Base-by-base conservation (phyloP, 2,113 vertebrate species). In the Ardeotis arabs region DNA sequence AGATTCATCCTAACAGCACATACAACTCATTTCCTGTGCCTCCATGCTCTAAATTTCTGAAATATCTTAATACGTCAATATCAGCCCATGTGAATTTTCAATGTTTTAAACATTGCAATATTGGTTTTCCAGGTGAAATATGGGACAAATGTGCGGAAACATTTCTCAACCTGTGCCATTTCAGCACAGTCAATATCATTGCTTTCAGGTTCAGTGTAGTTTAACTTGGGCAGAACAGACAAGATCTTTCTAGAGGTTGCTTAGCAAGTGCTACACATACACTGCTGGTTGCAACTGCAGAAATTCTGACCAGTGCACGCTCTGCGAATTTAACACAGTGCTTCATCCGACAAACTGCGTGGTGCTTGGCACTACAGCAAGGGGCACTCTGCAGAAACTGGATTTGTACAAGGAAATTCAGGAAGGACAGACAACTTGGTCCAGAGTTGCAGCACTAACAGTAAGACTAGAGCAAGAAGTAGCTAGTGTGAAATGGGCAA, bases 211-310 rank as follows among this genome's bases (percentile, higher is more conserved):
- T 75, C 45, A 29, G 63, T 3, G 23, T 19, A 58, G 66, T 33
- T 73, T 53, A 49, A 24, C 49, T 52, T 35, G 18, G 31, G n/a
- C 21, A 59, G 44, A 8, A 58, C 25, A 81, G 58, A 35, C 22
- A 33, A 47, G 11, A 58, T 7, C 31, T 62, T 50, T 11, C 28
- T 62, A 4, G 28, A 33, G 28, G 35, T 87, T 4, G 1, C 47
- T 52, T 29, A 8, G 33, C 39, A 81, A 33, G 58, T 14, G n/a
- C 55, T 63, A 37, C 17, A 21, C 0, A 0, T 73, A 52, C 0
- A 4, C 23, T 85, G 64, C 49, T 50, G 13, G 44, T 44, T 75
- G 24, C 33, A 69, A 53, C 41, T 31, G 23, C 14, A 84, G 39
- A 52, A 68, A 52, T 41, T 35, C 37, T 59, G 28, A 27, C 18